A percentile compares a stretch with the other conserved stretches of the same genome.
Evolutionary conservation across 2,113 vertebrate genomes (phyloP).

Genomic region (Vidua chalybeata): DNA sequence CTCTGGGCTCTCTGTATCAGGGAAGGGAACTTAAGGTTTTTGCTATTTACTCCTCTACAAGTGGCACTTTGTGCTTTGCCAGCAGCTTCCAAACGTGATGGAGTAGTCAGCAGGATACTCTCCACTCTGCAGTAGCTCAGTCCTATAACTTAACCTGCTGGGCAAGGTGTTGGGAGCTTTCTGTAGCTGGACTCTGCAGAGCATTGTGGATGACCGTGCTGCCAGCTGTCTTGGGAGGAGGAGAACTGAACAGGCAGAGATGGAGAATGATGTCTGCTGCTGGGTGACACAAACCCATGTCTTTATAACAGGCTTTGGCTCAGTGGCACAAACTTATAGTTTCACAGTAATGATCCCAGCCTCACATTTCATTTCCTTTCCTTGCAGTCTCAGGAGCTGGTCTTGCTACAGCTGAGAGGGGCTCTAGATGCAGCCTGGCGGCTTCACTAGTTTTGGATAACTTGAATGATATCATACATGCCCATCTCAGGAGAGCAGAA

Average conservation of each 20-base stretch:
- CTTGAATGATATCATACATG: neutral
- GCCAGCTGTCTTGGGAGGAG: neutral
- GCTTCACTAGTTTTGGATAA: constrained; percentile 17
- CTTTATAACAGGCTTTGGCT: constrained; percentile 31
- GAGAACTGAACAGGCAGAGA: neutral
- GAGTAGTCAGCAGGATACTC: neutral
- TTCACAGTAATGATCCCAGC: constrained; percentile 45
- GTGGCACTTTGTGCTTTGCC: neutral
- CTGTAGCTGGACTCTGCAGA: neutral
- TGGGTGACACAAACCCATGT: neutral
- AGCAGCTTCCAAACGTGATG: fast-evolving
- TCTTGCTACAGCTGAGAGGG: constrained; percentile 19
- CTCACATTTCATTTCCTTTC: constrained; percentile 16
- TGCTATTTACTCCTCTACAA: neutral
- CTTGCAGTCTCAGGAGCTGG: neutral
- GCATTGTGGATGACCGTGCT: fast-evolving
- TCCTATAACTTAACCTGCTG: neutral
- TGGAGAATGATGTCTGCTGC: constrained; percentile 31
- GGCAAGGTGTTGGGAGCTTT: neutral
- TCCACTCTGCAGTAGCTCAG: neutral
- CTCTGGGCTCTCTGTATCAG: neutral
- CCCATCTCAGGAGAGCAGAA: neutral
- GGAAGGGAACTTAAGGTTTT: neutral
- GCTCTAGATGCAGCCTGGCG: neutral
- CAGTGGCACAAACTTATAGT: constrained; percentile 16